Conservation (phyloP, 2,797 vertebrate genomes). For the Syngnathus rostellatus region DNA sequence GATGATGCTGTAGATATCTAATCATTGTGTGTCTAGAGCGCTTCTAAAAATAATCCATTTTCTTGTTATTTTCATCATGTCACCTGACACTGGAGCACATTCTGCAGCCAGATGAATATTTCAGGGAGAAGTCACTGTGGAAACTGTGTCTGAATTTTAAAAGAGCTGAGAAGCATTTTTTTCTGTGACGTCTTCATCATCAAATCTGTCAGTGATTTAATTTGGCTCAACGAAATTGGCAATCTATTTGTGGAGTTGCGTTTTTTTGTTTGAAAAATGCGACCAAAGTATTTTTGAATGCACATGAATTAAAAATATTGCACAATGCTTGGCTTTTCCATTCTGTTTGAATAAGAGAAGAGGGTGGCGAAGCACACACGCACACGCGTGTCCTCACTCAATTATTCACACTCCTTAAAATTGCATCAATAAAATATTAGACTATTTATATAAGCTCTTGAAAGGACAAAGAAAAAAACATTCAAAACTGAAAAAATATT, state of each 20-base stretch:
- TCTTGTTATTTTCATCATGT: slow-evolving; percentile 24
- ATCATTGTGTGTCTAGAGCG: slow-evolving; percentile 16
- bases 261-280: neutral
- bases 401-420: slow-evolving; percentile 65
- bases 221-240: neutral
- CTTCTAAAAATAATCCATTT: slow-evolving; percentile 15
- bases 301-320: neutral
- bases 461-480: neutral
- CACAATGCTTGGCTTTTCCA: neutral
- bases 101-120: slow-evolving; percentile 22
- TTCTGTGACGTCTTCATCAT: neutral
- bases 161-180: neutral
- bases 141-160: neutral
- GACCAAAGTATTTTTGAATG: neutral
- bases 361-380: neutral
- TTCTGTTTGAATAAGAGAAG: neutral
- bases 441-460: neutral
- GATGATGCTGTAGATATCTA: neutral
- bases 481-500: neutral
- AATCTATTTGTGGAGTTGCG: neutral
- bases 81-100: slow-evolving; percentile 12
- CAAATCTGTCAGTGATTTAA: neutral
- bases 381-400: slow-evolving; percentile 33
- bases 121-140: slow-evolving; percentile 13
- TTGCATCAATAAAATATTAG: slow-evolving; percentile 65